Conservation (phyloP, 2,113 vertebrate species). For the Chloebia gouldiae region DNA sequence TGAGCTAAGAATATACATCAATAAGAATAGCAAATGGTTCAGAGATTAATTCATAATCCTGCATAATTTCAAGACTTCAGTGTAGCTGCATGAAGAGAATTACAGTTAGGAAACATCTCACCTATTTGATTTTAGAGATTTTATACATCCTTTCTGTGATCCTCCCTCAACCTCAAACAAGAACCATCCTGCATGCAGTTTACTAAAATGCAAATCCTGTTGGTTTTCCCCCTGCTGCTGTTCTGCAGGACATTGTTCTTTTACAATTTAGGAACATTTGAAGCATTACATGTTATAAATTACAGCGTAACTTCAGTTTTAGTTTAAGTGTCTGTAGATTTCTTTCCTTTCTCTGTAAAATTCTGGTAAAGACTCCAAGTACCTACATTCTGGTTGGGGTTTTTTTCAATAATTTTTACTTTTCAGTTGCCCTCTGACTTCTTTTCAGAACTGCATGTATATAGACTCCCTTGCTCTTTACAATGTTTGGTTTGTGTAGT, state of each 20-base stretch:
- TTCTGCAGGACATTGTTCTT: constrained; percentile 62
- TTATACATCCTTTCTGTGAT: constrained; percentile 53
- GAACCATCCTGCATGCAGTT: constrained; percentile 20
- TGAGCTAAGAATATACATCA: constrained; percentile 23
- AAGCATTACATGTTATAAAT: constrained; percentile 59
- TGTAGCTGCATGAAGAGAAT: background rate
- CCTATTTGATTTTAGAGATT: constrained; percentile 32
- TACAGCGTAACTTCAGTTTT: constrained; percentile 56
- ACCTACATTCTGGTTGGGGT: background rate
- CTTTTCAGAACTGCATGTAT: constrained; percentile 72
- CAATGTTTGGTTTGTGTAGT: constrained; percentile 85
- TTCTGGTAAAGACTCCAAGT: constrained; percentile 15
- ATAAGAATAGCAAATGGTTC: constrained; percentile 30
- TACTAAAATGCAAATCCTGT: constrained; percentile 59
- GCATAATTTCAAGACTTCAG: constrained; percentile 41
- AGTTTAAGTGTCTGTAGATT: constrained; percentile 24
- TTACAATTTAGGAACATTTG: constrained; percentile 55
- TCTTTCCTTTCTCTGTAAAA: background rate
- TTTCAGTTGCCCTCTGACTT: constrained; percentile 60
- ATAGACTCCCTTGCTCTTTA: constrained; percentile 74
- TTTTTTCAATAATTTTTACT: background rate
- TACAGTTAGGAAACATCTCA: constrained; percentile 21
- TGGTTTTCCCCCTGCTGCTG: constrained; percentile 28
- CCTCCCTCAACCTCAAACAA: background rate
- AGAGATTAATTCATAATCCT: constrained; percentile 65